phyloP scores from a whole-genome alignment of 2,113 vertebrate genomes.

The Chaetorhynchus papuensis region DNA sequence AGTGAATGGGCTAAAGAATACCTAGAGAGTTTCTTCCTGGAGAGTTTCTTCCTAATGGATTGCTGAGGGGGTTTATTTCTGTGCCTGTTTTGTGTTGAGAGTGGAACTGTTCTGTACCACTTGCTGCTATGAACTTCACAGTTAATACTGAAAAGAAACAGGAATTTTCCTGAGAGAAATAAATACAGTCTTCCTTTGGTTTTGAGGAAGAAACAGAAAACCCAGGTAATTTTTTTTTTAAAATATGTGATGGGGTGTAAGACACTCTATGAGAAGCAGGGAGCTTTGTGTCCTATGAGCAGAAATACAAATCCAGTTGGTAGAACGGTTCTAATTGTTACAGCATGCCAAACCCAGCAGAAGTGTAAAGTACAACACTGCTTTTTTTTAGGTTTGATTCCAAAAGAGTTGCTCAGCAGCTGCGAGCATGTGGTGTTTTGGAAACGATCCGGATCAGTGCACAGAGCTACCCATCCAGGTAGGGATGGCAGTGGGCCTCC shows the following conservation, averaged over 20 bases:
- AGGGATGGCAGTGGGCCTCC: not conserved
- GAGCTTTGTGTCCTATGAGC: not conserved
- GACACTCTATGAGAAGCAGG: not conserved
- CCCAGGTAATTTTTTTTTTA: not conserved
- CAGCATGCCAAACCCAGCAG: not conserved
- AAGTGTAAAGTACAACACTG: not conserved
- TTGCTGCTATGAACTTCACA: not conserved
- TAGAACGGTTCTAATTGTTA: not conserved
- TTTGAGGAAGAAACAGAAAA: not conserved
- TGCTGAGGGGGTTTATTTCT: not conserved
- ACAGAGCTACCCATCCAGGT: constrained; percentile 96
- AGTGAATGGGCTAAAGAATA: not conserved
- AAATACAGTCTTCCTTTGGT: not conserved
- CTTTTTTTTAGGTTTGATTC: constrained; percentile 82
- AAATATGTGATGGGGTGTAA: not conserved
- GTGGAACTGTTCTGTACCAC: not conserved
- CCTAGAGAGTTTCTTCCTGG: not conserved
- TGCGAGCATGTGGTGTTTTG: constrained; percentile 93
- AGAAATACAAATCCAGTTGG: not conserved
- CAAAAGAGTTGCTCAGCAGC: constrained; percentile 89
- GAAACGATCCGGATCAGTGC: constrained; percentile 95
- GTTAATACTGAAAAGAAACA: not conserved
- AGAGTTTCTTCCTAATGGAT: not conserved
- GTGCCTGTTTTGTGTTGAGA: not conserved
- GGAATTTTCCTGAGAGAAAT: not conserved